phyloP scores from a whole-genome alignment of 1,140 invertebrate genomes.

The Popillia japonica region DNA sequence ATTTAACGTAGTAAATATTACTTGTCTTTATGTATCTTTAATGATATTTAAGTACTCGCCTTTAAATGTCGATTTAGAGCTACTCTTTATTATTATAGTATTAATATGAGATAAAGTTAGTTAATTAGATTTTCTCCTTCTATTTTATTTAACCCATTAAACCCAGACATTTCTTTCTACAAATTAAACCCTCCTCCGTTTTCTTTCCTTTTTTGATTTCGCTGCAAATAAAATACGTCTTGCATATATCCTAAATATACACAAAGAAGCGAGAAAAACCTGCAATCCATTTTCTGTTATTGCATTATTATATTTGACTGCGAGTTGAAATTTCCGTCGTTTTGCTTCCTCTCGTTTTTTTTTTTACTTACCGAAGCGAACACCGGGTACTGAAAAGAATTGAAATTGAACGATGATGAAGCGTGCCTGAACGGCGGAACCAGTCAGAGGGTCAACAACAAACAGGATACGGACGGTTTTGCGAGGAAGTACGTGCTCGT shows the following conservation, averaged over 20 bases:
- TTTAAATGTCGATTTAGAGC: no score
- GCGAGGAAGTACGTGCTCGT: slow-evolving; percentile 22
- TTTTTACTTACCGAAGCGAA: not conserved
- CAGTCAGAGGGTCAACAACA: not conserved
- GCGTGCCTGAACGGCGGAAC: not conserved
- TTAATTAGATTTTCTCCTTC: no score
- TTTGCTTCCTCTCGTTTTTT: not conserved
- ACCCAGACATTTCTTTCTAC: no score
- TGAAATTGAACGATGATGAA: slow-evolving; percentile 27
- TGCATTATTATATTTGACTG: not conserved
- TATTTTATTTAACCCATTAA: no score
- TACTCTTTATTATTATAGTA: no score
- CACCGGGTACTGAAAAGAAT: not conserved
- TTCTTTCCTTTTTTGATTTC: no score
- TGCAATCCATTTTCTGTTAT: not conserved
- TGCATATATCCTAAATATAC: not conserved
- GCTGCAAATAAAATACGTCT: no score
- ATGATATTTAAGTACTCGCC: no score
- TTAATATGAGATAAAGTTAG: no score
- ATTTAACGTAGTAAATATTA: no score
- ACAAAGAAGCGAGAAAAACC: not conserved
- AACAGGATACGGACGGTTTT: slow-evolving; percentile 27
- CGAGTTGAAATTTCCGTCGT: not conserved
- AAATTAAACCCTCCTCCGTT: no score
- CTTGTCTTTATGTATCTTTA: no score